Conservation (phyloP, 2,888 invertebrate genomes). For the Pachycephus smyrnensis region DNA sequence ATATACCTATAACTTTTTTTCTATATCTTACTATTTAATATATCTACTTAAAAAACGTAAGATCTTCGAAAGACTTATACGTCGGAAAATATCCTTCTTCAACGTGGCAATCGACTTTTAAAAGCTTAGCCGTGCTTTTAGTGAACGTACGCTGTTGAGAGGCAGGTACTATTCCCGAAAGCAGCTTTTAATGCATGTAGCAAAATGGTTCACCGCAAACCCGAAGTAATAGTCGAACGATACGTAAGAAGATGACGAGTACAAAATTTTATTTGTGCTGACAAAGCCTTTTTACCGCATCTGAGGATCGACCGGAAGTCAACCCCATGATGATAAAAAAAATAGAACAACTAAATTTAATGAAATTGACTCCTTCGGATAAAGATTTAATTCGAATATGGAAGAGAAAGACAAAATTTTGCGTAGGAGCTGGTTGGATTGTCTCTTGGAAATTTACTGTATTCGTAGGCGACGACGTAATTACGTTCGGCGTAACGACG, state of each 20-base stretch:
- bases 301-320: not conserved
- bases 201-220: not conserved
- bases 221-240: not conserved
- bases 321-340: not conserved
- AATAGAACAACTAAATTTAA: not conserved
- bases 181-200: not conserved
- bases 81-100: not conserved
- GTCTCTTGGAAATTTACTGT: not conserved
- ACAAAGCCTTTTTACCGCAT: not conserved
- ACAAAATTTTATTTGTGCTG: not conserved
- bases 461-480: not conserved
- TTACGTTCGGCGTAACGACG: not conserved
- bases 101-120: constrained; percentile 28
- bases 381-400: not conserved
- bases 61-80: not conserved
- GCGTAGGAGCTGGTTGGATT: not conserved
- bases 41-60: not conserved
- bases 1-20: not conserved
- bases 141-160: constrained; percentile 41
- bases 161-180: constrained; percentile 25
- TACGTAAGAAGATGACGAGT: not conserved
- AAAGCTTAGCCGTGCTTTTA: constrained; percentile 48
- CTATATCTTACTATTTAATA: not conserved
- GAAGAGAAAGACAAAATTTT: not conserved
- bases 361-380: not conserved